These are phyloP conservation scores for Stichopus chloronotus DNA, from an alignment of 35 echinoderm and acorn worm genomes.

Conservation along the genomic window DNA sequence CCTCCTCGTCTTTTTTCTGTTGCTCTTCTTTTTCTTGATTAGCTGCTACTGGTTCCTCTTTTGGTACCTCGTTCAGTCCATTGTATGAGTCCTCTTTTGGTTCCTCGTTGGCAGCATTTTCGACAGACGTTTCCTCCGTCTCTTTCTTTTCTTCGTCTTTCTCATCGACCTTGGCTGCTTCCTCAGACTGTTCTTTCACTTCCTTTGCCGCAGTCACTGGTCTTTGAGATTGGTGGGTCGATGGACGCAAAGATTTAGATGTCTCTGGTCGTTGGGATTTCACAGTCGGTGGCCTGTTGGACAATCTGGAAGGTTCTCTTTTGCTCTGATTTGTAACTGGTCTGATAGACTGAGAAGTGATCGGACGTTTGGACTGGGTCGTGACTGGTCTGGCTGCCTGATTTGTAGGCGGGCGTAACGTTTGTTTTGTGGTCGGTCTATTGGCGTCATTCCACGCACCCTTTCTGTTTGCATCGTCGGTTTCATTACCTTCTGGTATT, in stretches of 20 bases:
- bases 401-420: conserved; percentile 21
- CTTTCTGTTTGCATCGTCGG: conserved; percentile 15
- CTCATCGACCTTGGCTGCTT: background rate
- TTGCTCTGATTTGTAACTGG: conserved; percentile 14
- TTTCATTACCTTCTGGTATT: conserved; percentile 33
- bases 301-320: conserved; percentile 3
- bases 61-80: background rate
- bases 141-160: background rate
- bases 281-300: conserved; percentile 6
- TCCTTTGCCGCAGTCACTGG: background rate
- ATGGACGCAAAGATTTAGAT: conserved; percentile 17
- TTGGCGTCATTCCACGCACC: background rate
- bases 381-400: conserved; percentile 29
- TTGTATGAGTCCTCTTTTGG: background rate
- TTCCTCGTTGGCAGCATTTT: background rate
- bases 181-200: background rate
- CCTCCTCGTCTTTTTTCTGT: conserved; percentile 3
- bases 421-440: conserved; percentile 30
- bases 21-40: conserved; percentile 9
- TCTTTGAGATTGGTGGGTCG: background rate
- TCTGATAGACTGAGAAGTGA: conserved; percentile 15
- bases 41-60: background rate
- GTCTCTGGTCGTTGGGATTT: background rate
- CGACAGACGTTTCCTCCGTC: background rate
- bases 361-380: conserved; percentile 28